Evolutionary conservation across 2,113 vertebrate genomes (phyloP).

Genomic region (Anolis carolinensis): DNA sequence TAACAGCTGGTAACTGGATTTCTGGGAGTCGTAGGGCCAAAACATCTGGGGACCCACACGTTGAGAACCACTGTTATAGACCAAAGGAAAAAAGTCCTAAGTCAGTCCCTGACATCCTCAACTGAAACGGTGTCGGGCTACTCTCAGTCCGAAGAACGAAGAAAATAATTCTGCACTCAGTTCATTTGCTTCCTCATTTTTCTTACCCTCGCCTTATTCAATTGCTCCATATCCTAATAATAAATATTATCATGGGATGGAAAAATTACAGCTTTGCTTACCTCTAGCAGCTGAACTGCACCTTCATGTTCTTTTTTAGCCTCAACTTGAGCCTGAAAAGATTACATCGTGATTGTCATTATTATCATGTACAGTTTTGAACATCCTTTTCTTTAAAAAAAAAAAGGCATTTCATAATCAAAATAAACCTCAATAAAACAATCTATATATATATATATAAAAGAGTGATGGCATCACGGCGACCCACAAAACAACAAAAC

Average conservation of each 20-base stretch:
- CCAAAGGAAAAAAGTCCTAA: neutral
- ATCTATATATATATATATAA: too few species aligned
- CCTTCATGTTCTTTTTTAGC: conserved; percentile 98
- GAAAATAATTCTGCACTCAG: neutral
- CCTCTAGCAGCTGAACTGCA: conserved; percentile 96
- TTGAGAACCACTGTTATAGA: too few species aligned
- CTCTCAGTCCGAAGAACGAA: neutral
- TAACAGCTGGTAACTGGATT: too few species aligned
- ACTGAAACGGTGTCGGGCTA: neutral
- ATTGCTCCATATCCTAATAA: neutral
- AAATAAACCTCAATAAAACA: too few species aligned
- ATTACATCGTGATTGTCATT: neutral
- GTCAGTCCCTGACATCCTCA: neutral
- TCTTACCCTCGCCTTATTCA: neutral
- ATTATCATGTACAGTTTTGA: neutral
- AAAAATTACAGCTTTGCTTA: conserved; percentile 69
- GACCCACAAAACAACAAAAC: too few species aligned
- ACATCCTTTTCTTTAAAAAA: neutral
- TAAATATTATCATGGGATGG: neutral
- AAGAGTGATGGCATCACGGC: too few species aligned
- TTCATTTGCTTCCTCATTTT: neutral
- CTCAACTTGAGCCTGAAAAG: conserved; percentile 94
- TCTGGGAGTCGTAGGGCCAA: too few species aligned
- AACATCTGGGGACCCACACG: too few species aligned
- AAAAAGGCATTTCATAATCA: neutral